Base-by-base conservation (phyloP, 2,888 invertebrate genomes). In the Tinea pellionella region DNA sequence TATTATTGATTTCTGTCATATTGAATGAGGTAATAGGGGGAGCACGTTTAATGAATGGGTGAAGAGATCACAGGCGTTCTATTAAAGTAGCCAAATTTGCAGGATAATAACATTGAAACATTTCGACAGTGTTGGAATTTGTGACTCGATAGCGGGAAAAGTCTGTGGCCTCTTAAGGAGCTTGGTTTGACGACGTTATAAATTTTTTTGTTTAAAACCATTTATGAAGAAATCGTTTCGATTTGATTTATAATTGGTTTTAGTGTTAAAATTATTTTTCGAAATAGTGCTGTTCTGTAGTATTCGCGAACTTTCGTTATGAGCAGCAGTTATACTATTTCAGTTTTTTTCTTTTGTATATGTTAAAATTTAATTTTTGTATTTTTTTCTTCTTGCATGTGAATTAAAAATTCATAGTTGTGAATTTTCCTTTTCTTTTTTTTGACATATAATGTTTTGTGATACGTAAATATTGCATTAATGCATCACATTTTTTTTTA, bases 401-500 rank as follows among this genome's bases (percentile, higher is more conserved):
- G 88, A 88, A 88, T 88, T 88, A 66, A 76, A 87, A 88, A 88
- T 88, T 88, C 88, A 87, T 85, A 85, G 74, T 86, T 88, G 88
- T 88, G 88, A 88, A 88, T 88, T 86, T 75, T 80, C 86, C 80
- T 88, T 88, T 86, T n/a, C n/a, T n/a, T 24, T 75, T 80, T 87
- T 81, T 77, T 79, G 82, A 87, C 87, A 87, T 87, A 78, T 78
- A 87, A 87, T 87, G 86, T 87, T 86, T 86, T 87, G 87, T 87
- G 87, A 87, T 87, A 87, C 77, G 75, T 80, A 78, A 79, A 79
- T 77, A 77, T 78, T 82, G 85, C 84, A 85, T 83, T 80, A 86
- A 84, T 83, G 85, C 86, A 78, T 79, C 80, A 80, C 74, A 74
- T 78, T 78, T 77, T 24, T 24, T 77, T 78, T 75, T 74, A 73